Conservation (phyloP, 2,113 vertebrate species). For the Pipra filicauda region DNA sequence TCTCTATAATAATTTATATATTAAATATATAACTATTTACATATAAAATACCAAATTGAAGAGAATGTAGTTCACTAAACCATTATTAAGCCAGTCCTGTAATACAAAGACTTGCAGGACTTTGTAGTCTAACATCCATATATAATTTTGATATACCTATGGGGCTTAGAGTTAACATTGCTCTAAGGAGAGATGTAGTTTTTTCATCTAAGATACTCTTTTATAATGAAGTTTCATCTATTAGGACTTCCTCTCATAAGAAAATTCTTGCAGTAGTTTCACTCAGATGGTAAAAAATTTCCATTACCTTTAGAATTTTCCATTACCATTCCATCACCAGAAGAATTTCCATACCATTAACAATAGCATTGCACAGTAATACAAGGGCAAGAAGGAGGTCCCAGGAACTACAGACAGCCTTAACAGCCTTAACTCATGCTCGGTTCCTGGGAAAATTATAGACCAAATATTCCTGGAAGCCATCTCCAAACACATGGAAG, state of each 20-base stretch:
- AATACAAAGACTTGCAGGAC: neutral
- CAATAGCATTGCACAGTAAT: neutral
- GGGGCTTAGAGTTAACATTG: neutral
- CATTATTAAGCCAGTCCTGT: neutral
- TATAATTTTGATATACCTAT: neutral
- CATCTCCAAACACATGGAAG: neutral
- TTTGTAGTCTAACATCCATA: neutral
- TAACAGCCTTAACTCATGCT: neutral
- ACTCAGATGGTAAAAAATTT: neutral
- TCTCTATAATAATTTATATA: neutral
- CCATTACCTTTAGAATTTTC: neutral
- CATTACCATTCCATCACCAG: neutral
- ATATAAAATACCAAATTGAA: neutral
- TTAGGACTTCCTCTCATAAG: neutral
- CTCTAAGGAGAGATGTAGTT: neutral
- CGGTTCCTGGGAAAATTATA: neutral
- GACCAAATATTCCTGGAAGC: neutral
- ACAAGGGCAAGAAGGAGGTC: neutral
- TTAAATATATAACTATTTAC: neutral
- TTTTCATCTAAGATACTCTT: neutral
- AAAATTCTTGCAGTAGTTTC: neutral
- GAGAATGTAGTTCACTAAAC: neutral
- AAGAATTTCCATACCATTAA: neutral
- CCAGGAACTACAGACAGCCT: neutral
- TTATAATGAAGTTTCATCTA: neutral